Percentiles rank a stretch among this genome's conserved stretches.
phyloP scores from a whole-genome alignment of 2,888 invertebrate species.

The Dynastes maya region DNA sequence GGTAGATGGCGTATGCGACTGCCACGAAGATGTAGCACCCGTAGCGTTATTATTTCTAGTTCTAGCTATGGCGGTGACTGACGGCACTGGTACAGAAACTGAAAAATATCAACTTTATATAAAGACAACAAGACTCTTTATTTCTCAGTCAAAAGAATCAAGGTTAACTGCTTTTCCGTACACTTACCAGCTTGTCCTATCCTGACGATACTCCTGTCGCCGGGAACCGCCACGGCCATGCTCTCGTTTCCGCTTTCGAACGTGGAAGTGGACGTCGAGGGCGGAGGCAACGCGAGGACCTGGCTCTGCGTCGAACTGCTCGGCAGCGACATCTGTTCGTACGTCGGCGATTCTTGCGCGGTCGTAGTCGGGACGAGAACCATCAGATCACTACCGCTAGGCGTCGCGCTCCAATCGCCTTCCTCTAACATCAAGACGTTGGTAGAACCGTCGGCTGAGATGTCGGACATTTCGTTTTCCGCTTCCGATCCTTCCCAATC shows the following conservation, averaged over 20 bases:
- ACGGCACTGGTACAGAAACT: slow-evolving; percentile 27
- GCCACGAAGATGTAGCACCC: slow-evolving; percentile 42
- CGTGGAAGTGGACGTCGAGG: slow-evolving; percentile 60
- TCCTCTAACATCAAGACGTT: slow-evolving; percentile 69
- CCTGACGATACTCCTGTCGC: slow-evolving; percentile 48
- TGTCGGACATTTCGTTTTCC: slow-evolving; percentile 73
- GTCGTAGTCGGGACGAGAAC: slow-evolving; percentile 54
- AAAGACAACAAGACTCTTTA: background rate
- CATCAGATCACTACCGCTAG: slow-evolving; percentile 53
- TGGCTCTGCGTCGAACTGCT: slow-evolving; percentile 50
- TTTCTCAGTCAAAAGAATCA: background rate
- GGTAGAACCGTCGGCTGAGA: slow-evolving; percentile 64
- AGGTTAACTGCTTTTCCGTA: no score
- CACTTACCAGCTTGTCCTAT: slow-evolving; percentile 50
- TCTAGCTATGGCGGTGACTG: slow-evolving; percentile 60
- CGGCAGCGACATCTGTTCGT: slow-evolving; percentile 53
- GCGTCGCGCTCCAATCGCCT: slow-evolving; percentile 56
- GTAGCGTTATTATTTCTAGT: slow-evolving; percentile 18
- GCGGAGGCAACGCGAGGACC: slow-evolving; percentile 57
- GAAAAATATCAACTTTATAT: background rate
- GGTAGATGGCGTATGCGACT: slow-evolving; percentile 55
- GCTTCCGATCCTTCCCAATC: slow-evolving; percentile 84
- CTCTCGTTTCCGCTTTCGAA: slow-evolving; percentile 50
- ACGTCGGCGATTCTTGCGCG: slow-evolving; percentile 47
- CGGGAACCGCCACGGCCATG: slow-evolving; percentile 61